Conservation (phyloP, 2,113 vertebrate species). For the Sapayoa aenigma region DNA sequence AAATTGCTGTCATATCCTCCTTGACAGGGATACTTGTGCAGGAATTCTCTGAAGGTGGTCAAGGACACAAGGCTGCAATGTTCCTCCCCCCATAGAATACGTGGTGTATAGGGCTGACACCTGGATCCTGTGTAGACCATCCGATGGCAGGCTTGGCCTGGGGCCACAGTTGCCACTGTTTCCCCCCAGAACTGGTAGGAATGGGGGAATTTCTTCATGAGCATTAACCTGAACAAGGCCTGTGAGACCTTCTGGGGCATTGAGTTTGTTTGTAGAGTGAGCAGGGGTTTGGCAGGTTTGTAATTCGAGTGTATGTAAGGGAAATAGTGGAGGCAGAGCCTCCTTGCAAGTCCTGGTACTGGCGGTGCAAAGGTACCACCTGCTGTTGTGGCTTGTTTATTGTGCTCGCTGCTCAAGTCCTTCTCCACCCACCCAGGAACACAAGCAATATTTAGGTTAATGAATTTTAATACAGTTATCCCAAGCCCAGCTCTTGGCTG, state of each 20-base stretch:
- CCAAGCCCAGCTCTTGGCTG: neutral
- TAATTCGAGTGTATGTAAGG: neutral
- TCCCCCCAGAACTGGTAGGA: neutral
- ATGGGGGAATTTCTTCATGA: neutral
- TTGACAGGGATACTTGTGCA: neutral
- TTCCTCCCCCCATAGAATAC: neutral
- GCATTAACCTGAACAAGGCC: neutral
- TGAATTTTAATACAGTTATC: neutral
- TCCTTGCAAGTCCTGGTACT: neutral
- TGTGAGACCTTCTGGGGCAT: neutral
- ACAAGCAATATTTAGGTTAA: neutral
- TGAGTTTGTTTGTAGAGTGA: neutral
- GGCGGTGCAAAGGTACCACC: accelerated
- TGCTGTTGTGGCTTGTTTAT: neutral
- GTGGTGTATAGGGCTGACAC: accelerated
- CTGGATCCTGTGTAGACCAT: neutral
- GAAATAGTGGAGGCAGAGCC: neutral
- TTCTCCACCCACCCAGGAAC: neutral
- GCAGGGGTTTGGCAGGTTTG: neutral
- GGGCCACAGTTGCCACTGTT: accelerated
- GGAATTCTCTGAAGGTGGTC: neutral
- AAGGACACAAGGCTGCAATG: neutral
- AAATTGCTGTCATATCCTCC: neutral
- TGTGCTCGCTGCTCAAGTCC: neutral
- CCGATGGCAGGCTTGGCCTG: neutral